These are phyloP conservation scores for Hydrolagus affinis DNA, from an alignment of 2,113 vertebrate species.

Conservation along the genomic window DNA sequence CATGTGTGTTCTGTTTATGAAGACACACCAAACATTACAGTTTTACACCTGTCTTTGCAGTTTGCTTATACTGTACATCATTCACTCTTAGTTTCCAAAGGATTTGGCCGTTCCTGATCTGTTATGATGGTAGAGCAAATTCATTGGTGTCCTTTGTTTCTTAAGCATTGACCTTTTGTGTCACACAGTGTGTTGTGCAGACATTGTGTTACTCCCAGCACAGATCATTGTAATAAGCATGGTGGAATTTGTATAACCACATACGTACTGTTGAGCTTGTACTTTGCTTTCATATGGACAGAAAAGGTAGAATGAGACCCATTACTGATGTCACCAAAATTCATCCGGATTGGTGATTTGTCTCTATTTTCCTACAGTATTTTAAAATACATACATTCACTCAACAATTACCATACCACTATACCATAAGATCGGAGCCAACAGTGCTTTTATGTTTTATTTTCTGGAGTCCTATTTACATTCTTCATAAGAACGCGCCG, in stretches of 20 bases:
- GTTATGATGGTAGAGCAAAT: not conserved
- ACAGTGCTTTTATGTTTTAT: not conserved
- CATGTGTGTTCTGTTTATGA: not conserved
- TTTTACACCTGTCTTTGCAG: not conserved
- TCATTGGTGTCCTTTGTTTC: not conserved
- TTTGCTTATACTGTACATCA: not conserved
- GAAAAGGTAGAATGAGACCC: not conserved
- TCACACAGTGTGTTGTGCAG: not conserved
- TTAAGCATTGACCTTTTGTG: not conserved
- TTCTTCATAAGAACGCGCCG: too few relatives aligned
- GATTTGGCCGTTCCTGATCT: not conserved
- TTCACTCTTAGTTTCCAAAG: not conserved
- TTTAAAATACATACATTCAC: not conserved
- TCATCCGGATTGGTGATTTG: not conserved
- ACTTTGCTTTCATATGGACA: not conserved
- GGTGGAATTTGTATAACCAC: not conserved
- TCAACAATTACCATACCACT: not conserved
- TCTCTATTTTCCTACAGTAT: too few relatives aligned
- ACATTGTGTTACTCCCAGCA: not conserved
- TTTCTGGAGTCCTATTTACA: not conserved
- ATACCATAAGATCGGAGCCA: not conserved
- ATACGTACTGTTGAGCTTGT: not conserved
- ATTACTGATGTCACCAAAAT: not conserved
- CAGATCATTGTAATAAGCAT: not conserved
- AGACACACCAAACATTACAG: not conserved